A percentile compares a stretch with the other conserved stretches of the same genome.
Evolutionary conservation across 1,140 invertebrate species (phyloP).

Genomic region (Cotesia typhae): DNA sequence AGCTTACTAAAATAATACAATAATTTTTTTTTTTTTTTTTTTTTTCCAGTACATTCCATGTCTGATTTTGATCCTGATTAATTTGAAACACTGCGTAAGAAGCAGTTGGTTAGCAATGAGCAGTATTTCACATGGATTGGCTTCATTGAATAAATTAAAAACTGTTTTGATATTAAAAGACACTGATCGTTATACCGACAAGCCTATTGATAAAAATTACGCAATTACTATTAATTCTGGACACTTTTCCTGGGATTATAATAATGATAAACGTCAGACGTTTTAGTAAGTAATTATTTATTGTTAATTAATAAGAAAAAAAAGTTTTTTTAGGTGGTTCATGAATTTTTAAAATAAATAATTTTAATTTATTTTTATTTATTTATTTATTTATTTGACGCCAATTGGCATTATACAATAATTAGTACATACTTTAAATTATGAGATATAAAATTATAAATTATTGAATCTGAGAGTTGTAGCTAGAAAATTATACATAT

Average conservation of each 20-base stretch:
- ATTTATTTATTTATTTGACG: too few relatives aligned
- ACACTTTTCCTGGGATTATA: conserved; percentile 43
- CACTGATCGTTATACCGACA: conserved; percentile 42
- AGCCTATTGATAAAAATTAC: conserved; percentile 46
- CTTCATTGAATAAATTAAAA: conserved; percentile 48
- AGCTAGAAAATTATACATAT: too few relatives aligned
- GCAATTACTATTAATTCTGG: conserved; percentile 45
- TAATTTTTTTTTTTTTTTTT: neutral
- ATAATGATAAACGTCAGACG: conserved; percentile 33
- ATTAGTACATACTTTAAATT: too few relatives aligned
- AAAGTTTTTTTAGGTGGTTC: neutral
- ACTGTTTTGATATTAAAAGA: conserved; percentile 43
- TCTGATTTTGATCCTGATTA: conserved; percentile 44
- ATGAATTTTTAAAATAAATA: too few relatives aligned
- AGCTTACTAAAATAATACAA: too few relatives aligned
- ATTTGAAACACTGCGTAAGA: conserved; percentile 45
- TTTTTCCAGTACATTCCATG: conserved; percentile 44
- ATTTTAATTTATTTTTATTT: too few relatives aligned
- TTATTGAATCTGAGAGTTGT: too few relatives aligned
- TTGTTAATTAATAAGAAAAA: neutral
- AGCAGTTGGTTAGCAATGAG: conserved; percentile 47
- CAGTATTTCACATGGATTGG: conserved; percentile 44
- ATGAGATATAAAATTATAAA: too few relatives aligned
- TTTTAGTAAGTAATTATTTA: conserved; percentile 36
- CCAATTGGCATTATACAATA: too few relatives aligned